A percentile compares a stretch with the other conserved stretches of the same genome.
Conservation (phyloP, 2,888 invertebrate genomes). For the Cyclophora punctaria region DNA sequence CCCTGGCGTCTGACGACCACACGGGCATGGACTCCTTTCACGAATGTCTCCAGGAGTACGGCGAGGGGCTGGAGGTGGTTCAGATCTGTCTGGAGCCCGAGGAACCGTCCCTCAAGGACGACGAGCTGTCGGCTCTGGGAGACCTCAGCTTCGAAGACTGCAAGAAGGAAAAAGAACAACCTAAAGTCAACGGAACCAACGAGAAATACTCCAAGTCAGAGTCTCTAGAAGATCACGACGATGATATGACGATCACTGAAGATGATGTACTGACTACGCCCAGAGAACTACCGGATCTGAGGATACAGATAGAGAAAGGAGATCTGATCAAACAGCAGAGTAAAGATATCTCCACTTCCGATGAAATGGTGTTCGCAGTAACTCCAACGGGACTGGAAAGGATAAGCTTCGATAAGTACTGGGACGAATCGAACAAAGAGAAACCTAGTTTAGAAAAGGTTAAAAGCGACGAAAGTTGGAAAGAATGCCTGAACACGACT, state of each 20-base stretch:
- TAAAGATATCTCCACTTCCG: conserved; percentile 69
- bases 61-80: conserved; percentile 77
- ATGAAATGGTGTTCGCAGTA: conserved; percentile 72
- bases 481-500: conserved; percentile 57
- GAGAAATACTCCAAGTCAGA: conserved; percentile 61
- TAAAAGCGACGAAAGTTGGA: conserved; percentile 63
- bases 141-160: conserved; percentile 65
- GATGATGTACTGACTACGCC: conserved; percentile 57
- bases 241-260: conserved; percentile 70
- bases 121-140: conserved; percentile 60
- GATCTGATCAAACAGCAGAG: conserved; percentile 64
- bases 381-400: conserved; percentile 69
- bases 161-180: conserved; percentile 32
- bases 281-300: conserved; percentile 51
- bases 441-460: conserved; percentile 39
- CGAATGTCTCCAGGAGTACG: conserved; percentile 79
- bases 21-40: conserved; percentile 79
- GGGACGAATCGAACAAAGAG: conserved; percentile 51
- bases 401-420: conserved; percentile 69
- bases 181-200: conserved; percentile 45
- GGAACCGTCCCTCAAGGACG: conserved; percentile 70
- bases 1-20: conserved; percentile 76
- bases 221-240: conserved; percentile 60
- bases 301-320: conserved; percentile 42
- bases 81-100: conserved; percentile 78